Evolutionary conservation across 2,113 vertebrate genomes (phyloP).

Genomic region (Cephalophus harveyi): DNA sequence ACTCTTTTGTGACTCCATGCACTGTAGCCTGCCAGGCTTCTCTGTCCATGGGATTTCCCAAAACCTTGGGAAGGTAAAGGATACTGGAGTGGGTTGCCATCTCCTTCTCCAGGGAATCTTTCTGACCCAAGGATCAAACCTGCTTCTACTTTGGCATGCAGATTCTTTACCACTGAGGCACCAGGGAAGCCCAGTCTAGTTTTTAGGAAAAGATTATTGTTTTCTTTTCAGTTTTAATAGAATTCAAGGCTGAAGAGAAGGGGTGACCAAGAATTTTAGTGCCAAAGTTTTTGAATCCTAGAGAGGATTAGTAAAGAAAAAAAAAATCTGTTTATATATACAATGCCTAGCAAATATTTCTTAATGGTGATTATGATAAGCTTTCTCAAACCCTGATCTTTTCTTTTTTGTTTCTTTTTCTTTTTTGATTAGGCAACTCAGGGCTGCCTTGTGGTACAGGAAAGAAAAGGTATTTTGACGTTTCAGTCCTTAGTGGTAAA

Average conservation of each 20-base stretch:
- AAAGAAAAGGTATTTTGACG: neutral
- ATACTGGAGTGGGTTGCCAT: neutral
- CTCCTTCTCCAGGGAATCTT: neutral
- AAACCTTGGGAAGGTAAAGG: too few species aligned
- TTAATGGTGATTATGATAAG: neutral
- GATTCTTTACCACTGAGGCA: neutral
- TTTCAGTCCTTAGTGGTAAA: neutral
- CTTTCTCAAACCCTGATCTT: neutral
- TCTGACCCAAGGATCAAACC: neutral
- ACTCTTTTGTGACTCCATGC: neutral
- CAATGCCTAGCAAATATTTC: neutral
- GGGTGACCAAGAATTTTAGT: neutral
- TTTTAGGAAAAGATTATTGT: neutral
- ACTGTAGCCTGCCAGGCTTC: neutral
- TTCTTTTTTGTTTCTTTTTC: neutral
- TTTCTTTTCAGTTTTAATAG: neutral
- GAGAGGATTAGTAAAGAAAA: neutral
- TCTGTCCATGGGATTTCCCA: neutral
- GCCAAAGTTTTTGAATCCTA: neutral
- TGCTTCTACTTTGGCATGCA: neutral
- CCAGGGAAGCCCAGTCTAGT: neutral
- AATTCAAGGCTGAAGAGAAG: neutral
- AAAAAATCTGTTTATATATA: neutral
- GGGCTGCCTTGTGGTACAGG: neutral
- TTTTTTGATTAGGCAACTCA: neutral